Conservation (phyloP, 2,113 vertebrate species). For the Mystacornis crossleyi region DNA sequence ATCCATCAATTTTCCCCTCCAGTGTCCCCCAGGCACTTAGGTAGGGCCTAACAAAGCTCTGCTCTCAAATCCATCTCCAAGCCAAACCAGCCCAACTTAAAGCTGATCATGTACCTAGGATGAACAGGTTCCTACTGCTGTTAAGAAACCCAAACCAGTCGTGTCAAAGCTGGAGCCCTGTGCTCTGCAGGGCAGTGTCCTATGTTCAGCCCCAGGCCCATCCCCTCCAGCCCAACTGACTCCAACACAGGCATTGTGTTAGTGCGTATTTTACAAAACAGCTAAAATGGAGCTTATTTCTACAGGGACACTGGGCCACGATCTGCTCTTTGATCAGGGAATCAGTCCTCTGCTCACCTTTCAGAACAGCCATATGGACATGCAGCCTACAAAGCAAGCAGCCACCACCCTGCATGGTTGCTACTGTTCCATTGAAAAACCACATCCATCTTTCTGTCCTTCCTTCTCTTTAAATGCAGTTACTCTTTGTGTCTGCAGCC, state of each 20-base stretch:
- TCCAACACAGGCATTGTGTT: background rate
- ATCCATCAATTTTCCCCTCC: background rate
- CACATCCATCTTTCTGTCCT: background rate
- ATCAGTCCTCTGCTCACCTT: background rate
- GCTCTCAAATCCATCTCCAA: background rate
- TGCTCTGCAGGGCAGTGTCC: fast-evolving
- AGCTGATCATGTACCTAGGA: background rate
- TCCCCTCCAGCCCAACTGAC: background rate
- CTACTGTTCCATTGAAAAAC: background rate
- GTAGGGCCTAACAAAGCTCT: background rate
- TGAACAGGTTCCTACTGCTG: fast-evolving
- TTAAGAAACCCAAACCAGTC: background rate
- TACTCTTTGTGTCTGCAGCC: background rate
- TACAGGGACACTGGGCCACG: background rate
- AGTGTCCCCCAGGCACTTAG: too few species aligned
- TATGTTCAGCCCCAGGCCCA: background rate
- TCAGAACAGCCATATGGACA: background rate
- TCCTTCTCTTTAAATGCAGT: background rate
- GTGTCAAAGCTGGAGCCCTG: background rate
- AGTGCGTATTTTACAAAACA: background rate
- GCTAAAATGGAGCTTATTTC: background rate
- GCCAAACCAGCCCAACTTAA: background rate
- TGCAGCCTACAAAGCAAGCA: background rate
- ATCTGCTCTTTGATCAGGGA: background rate
- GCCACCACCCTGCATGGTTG: background rate